Percentiles rank a stretch among this genome's conserved stretches.
Evolutionary conservation across 2,888 invertebrate species (phyloP).

Genomic region (Caenorhabditis sp.): DNA sequence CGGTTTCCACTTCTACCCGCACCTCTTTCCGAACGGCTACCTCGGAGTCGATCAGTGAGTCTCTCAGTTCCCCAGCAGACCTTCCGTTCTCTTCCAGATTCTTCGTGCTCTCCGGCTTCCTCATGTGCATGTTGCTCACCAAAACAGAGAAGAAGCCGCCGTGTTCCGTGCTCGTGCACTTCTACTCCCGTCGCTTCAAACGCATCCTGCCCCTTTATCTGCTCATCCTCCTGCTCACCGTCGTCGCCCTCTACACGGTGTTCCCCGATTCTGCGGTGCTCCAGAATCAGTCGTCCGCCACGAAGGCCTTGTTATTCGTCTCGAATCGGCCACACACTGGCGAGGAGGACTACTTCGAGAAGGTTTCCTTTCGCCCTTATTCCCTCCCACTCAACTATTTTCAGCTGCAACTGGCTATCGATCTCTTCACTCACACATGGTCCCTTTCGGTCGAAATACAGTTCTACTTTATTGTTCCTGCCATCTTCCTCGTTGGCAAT

Average conservation of each 20-base stretch:
- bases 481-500: conserved; percentile 44
- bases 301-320: conserved; percentile 36
- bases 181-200: conserved; percentile 43
- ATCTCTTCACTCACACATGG: conserved; percentile 69
- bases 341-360: conserved; percentile 44
- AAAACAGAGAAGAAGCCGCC: conserved; percentile 18
- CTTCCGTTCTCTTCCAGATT: conserved; percentile 16
- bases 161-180: conserved; percentile 5
- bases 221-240: conserved; percentile 18
- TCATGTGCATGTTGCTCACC: conserved; percentile 45
- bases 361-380: not conserved
- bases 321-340: conserved; percentile 40
- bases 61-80: not conserved
- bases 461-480: conserved; percentile 63
- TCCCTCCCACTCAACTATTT: not conserved
- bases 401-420: conserved; percentile 51
- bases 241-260: conserved; percentile 26
- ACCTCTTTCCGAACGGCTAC: conserved; percentile 56
- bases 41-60: conserved; percentile 63
- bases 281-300: conserved; percentile 33
- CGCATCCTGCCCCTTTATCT: conserved; percentile 44
- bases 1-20: conserved; percentile 60
- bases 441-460: conserved; percentile 66
- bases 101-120: conserved; percentile 45
- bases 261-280: conserved; percentile 15